A percentile compares a stretch with the other conserved stretches of the same genome.
These are phyloP conservation scores for Cynodonichthys magdalenae DNA, from an alignment of 2,797 vertebrate species.

Conservation along the genomic window DNA sequence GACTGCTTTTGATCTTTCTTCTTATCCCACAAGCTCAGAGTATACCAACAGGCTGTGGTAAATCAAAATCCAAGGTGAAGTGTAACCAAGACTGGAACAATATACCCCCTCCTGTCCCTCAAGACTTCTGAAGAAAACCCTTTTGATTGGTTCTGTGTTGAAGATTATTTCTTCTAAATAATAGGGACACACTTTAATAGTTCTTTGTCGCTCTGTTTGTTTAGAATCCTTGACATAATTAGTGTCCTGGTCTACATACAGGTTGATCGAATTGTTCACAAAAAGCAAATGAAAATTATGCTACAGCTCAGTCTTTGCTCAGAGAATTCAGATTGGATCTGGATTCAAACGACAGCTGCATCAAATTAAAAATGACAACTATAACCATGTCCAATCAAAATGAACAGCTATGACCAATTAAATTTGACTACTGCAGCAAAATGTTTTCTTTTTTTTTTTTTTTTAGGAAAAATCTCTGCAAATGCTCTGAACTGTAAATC, in stretches of 20 bases:
- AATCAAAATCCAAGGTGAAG: conserved; percentile 34
- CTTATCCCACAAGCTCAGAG: conserved; percentile 52
- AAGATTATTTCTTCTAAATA: not conserved
- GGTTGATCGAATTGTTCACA: not conserved
- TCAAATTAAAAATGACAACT: not conserved
- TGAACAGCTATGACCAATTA: not conserved
- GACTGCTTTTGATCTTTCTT: conserved; percentile 65
- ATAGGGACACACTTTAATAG: conserved; percentile 18
- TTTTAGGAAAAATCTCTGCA: not conserved
- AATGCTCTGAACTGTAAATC: not conserved
- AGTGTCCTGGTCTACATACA: not conserved
- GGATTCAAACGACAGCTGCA: not conserved
- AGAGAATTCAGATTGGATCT: not conserved
- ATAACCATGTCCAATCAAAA: not conserved
- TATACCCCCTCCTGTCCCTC: not conserved
- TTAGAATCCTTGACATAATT: not conserved
- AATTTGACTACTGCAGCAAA: not conserved
- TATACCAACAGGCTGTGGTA: conserved; percentile 42
- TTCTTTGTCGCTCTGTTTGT: conserved; percentile 14
- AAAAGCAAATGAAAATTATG: not conserved
- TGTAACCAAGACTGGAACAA: conserved; percentile 46
- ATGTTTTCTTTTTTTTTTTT: no score
- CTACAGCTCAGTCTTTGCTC: not conserved
- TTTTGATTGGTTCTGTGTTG: conserved; percentile 23
- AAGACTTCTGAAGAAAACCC: conserved; percentile 26